Evolutionary conservation across 1,140 invertebrate species (phyloP).

Genomic region (Acarapis woodi): DNA sequence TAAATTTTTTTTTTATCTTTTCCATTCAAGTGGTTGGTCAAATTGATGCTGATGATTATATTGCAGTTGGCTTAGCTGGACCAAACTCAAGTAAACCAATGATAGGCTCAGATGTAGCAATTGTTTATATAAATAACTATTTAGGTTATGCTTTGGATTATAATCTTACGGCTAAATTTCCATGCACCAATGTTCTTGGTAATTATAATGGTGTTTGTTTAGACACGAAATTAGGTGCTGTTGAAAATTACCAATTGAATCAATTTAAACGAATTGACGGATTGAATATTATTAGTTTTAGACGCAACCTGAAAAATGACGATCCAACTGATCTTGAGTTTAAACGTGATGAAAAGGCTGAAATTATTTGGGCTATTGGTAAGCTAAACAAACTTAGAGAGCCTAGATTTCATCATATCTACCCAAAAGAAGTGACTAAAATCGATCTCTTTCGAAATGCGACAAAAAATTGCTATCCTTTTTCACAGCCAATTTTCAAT

Average conservation of each 20-base stretch:
- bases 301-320: conserved; percentile 32
- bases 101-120: conserved; percentile 49
- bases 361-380: conserved; percentile 57
- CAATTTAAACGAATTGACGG: conserved; percentile 41
- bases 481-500: conserved; percentile 9
- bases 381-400: conserved; percentile 40
- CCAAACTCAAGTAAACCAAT: conserved; percentile 26
- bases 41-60: conserved; percentile 41
- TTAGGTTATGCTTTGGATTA: conserved; percentile 51
- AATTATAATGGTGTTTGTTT: conserved; percentile 45
- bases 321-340: conserved; percentile 47
- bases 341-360: conserved; percentile 28
- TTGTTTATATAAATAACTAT: conserved; percentile 35
- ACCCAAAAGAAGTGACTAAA: conserved; percentile 33
- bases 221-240: conserved; percentile 43
- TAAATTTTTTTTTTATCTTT: background rate
- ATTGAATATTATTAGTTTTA: conserved; percentile 46
- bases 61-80: conserved; percentile 55
- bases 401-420: conserved; percentile 50
- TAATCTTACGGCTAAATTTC: conserved; percentile 45
- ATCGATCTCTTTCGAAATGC: conserved; percentile 29
- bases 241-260: conserved; percentile 41
- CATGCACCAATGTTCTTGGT: conserved; percentile 24
- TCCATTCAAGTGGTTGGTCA: background rate
- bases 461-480: conserved; percentile 16